Evolutionary conservation across 1,140 invertebrate species (phyloP).

Genomic region (Stegodyphus dumicola): DNA sequence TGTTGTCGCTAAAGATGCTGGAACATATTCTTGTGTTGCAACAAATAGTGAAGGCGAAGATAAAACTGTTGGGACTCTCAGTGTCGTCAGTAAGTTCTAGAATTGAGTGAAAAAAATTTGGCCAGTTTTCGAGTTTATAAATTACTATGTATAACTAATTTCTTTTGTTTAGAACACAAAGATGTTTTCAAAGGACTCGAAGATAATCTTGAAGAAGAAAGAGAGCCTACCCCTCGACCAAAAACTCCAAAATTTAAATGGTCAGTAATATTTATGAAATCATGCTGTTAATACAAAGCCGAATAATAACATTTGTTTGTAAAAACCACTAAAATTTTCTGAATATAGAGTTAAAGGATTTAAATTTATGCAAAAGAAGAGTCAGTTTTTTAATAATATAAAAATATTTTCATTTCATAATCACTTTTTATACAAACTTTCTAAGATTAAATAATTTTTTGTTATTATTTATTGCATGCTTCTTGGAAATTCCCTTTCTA

Average conservation of each 20-base stretch:
- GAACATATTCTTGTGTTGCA: conserved; percentile 88
- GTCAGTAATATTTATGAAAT: conserved; percentile 60
- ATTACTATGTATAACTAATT: background rate
- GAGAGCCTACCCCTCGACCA: conserved; percentile 76
- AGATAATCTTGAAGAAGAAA: conserved; percentile 69
- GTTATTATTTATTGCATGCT: too few species aligned
- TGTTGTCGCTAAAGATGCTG: conserved; percentile 83
- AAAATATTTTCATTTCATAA: too few species aligned
- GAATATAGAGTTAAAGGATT: too few species aligned
- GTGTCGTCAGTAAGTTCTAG: conserved; percentile 78
- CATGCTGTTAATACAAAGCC: too few species aligned
- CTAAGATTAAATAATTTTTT: too few species aligned
- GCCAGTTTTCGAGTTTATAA: background rate
- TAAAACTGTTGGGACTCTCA: conserved; percentile 79
- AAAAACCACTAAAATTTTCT: too few species aligned
- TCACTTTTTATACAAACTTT: too few species aligned
- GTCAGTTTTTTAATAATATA: too few species aligned
- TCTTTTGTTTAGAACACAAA: conserved; percentile 76
- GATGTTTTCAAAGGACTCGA: conserved; percentile 80
- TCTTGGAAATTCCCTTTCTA: too few species aligned
- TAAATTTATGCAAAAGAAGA: too few species aligned
- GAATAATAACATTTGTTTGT: too few species aligned
- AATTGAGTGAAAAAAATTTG: background rate
- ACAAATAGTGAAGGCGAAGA: conserved; percentile 85
- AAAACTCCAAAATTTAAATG: conserved; percentile 87